These are phyloP conservation scores for Symphodus melops DNA, from an alignment of 2,113 vertebrate species.

Conservation along the genomic window DNA sequence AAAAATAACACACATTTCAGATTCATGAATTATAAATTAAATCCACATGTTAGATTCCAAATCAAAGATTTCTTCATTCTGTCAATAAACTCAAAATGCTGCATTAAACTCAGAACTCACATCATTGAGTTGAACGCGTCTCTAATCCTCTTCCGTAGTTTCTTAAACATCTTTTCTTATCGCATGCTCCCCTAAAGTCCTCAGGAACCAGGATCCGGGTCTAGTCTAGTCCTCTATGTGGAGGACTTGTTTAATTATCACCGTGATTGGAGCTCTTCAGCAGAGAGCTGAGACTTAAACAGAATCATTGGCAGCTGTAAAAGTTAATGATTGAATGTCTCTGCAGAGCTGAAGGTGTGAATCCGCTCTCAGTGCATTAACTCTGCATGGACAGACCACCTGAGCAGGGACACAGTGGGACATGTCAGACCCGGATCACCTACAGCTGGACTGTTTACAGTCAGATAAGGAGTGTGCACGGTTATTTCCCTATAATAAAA, in stretches of 20 bases:
- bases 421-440: neutral
- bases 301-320: constrained; percentile 48
- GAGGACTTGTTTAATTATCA: constrained; percentile 45
- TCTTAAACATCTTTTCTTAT: neutral
- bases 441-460: neutral
- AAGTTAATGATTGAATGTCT: constrained; percentile 70
- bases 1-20: too few species aligned
- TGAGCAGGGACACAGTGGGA: neutral
- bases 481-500: neutral
- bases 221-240: neutral
- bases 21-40: too few species aligned
- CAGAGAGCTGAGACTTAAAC: constrained; percentile 46
- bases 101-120: neutral
- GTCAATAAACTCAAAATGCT: neutral
- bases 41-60: too few species aligned
- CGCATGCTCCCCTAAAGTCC: neutral
- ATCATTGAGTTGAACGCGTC: too few species aligned
- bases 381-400: constrained; percentile 16
- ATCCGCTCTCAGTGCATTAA: neutral
- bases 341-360: neutral
- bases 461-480: neutral
- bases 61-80: too few species aligned
- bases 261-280: constrained; percentile 15
- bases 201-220: neutral
- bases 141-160: neutral